phyloP scores from a whole-genome alignment of 2,888 invertebrate species.

The Agonum fuliginosum region DNA sequence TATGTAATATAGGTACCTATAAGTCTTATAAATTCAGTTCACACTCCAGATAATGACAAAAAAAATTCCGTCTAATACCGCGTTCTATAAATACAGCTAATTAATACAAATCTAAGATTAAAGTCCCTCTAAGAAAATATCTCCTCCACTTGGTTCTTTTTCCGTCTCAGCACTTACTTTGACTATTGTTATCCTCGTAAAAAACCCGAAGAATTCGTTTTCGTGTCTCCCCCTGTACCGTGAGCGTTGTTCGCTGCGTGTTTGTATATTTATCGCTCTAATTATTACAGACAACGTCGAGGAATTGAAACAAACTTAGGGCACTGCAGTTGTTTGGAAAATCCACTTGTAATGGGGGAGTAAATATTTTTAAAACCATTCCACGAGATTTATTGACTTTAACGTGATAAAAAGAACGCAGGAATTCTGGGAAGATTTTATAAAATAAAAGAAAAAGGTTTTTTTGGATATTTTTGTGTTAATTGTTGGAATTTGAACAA shows the following conservation, averaged over 20 bases:
- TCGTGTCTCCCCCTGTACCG: background rate
- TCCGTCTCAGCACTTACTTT: too few relatives aligned
- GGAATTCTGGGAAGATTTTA: too few relatives aligned
- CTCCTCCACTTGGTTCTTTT: slow-evolving; percentile 15
- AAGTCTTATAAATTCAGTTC: too few relatives aligned
- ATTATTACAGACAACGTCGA: slow-evolving; percentile 45
- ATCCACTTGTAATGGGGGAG: slow-evolving; percentile 47
- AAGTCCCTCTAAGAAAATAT: background rate
- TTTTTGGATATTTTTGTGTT: too few relatives aligned
- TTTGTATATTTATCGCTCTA: slow-evolving; percentile 48
- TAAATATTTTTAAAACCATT: slow-evolving; percentile 53
- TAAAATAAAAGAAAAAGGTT: too few relatives aligned
- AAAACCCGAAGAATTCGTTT: slow-evolving; percentile 23
- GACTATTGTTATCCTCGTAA: slow-evolving; percentile 34
- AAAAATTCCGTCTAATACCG: background rate
- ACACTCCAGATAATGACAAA: too few relatives aligned
- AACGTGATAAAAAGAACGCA: background rate
- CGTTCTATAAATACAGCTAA: background rate
- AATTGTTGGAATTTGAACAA: too few relatives aligned
- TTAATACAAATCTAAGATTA: background rate
- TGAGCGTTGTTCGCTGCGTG: slow-evolving; percentile 20
- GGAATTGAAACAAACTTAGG: slow-evolving; percentile 22
- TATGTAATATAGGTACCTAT: too few relatives aligned
- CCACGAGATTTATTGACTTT: slow-evolving; percentile 31
- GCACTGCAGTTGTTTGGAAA: slow-evolving; percentile 35